Base-by-base conservation (phyloP, 2,888 invertebrate species). In the Aethes cnicana region DNA sequence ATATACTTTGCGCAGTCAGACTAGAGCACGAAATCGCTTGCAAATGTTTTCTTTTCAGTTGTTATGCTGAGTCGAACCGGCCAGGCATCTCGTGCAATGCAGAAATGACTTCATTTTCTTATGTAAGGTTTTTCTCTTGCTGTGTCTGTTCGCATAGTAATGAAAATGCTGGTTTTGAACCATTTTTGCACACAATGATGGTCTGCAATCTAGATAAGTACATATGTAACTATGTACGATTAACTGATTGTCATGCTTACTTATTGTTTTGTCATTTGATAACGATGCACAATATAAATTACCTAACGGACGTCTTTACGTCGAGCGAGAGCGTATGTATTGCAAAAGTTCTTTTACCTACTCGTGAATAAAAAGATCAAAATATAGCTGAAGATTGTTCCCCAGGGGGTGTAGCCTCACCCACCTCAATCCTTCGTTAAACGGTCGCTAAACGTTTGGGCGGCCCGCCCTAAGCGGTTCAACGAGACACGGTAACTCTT, bases 361-460 rank as follows among this genome's bases (percentile, higher is more conserved):
- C n/a, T 12, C 20, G 21, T 21, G 21, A 3, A 37, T 37, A 37
- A 21, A 42, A 30, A 26, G 17, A 25, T 16, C 7, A 35, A 33
- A 16, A 23, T 16, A 14, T 35, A 20, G 8, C n/a, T n/a, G 20
- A 18, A 52, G 44, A 25, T 30, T 50, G 28, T 30, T 9, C 75
- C 77, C 73, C 65, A 63, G 78, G 76, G 88, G 88, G 88, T 83
- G 89, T 86, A 86, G 82, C 86, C 74, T 68, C 58, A 72, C 73
- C 69, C 79, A 75, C 77, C 77, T 74, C 77, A 73, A 76, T 74
- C 79, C 77, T 79, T 75, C 77, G 81, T 77, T 88, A 89, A 89
- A 88, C 86, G 86, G 74, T 82, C 80, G 82, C 81, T 88, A 89
- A 89, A 88, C 88, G 89, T 81, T 89, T 89, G 89, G 89, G 89